phyloP scores from a whole-genome alignment of 2,797 vertebrate genomes.

The Tokudaia tokunoshimensis region DNA sequence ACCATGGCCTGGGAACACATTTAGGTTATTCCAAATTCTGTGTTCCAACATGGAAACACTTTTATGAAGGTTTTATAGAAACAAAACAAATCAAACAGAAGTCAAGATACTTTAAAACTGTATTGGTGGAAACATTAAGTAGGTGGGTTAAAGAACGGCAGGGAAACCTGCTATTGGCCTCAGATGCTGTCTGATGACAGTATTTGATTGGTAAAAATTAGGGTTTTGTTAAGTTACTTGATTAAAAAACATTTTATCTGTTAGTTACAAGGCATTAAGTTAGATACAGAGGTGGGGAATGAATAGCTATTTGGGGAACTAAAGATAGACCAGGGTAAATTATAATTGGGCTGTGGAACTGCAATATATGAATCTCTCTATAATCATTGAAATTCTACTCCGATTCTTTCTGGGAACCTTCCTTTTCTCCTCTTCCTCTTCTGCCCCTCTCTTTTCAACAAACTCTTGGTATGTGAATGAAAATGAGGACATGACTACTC shows the following conservation, averaged over 20 bases:
- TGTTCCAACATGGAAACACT: not conserved
- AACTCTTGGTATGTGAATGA: not conserved
- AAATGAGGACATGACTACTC: not conserved
- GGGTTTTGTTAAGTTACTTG: not conserved
- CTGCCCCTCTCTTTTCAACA: not conserved
- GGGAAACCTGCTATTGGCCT: not conserved
- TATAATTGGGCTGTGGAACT: not conserved
- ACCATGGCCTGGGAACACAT: not conserved
- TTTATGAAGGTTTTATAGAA: not conserved
- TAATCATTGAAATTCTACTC: not conserved
- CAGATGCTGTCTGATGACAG: not conserved
- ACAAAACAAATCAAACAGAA: not conserved
- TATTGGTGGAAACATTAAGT: not conserved
- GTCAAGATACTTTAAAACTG: not conserved
- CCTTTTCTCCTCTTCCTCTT: not conserved
- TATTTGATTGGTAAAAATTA: not conserved
- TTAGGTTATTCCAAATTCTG: not conserved
- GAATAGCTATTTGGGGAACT: not conserved
- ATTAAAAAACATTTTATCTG: not conserved
- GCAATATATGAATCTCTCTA: not conserved
- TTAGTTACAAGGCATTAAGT: not conserved
- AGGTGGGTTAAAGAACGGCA: not conserved
- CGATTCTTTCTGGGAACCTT: not conserved
- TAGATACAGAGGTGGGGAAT: not conserved
- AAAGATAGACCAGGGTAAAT: not conserved